Base-by-base conservation (phyloP, 2,888 invertebrate genomes). In the Acanthosepion pharaonis region DNA sequence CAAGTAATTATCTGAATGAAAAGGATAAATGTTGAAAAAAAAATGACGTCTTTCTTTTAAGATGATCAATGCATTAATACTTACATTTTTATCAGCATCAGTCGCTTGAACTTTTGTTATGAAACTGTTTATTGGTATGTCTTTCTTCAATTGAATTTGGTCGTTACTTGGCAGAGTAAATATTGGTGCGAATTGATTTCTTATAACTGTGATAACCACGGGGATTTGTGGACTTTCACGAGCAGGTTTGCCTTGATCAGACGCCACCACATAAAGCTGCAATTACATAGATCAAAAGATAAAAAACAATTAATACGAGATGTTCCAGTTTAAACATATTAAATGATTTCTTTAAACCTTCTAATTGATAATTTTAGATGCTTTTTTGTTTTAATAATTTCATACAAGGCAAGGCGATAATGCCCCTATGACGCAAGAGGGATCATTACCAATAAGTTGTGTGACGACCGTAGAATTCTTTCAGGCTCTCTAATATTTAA, bases 191-290 rank as follows among this genome's bases (percentile, higher is more conserved):
- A 92, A 48, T 94, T 94, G 93, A 94, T 96, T 96, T 9, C 96
- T 95, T 78, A 95, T 95, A 55, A 96, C 96, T 92, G 95, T 96
- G 64, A 96, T 95, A 33, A 94, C 94, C 8, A 96, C 95, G 49
- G 91, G 95, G 18, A 96, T 96, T 23, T 59, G 93, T n/a, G 5
- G 25, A 15, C 91, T 94, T 25, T 95, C 94, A 23, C 95, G 95
- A 5, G 42, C 59, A 92, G 96, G 96, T 9, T 95, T 95, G 93
- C 96, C 96, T 94, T 94, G 94, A n/a, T 95, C 95, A 91, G 94
- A 94, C 78, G 95, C 95, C 59, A 95, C 94, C 25, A 95, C 93
- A 95, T 94, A 94, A 93, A 94, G 95, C 94, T 93, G 55, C 48
- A 49, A 91, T 51, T 51, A 51, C 15, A 23, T 42, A 23, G 23